Evolutionary conservation across 2,797 vertebrate genomes (phyloP), one percentile per base, ranked within the genome.

Genomic region (Chaenodraco wilsoni): DNA sequence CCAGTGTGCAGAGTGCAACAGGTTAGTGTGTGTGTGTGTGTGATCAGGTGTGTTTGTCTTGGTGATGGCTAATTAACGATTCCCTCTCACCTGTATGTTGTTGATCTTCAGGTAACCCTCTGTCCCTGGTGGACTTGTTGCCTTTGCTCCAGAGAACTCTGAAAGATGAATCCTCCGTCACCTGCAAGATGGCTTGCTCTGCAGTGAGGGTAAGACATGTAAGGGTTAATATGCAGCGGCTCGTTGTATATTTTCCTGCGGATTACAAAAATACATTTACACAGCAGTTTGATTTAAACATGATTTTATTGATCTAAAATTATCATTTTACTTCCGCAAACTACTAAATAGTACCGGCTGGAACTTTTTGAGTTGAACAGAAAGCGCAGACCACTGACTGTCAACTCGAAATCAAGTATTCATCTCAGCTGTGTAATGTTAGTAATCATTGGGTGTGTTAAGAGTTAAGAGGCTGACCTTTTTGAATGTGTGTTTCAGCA

Each of bases 91-190:
- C 44, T 10, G 9, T 33, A 12, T 33, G 15, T 49, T 55, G 46
- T 54, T 64, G 9, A 61, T 55, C 62, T 78, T 19, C 87, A 99
- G 98, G 96, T 83, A 98, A 95, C 88, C 90, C 89, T 8, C 86
- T 99, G 90, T 96, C 97, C 64, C 89, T 98, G 90, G 93, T 88
- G 87, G 96, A 98, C 83, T 96, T 97, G 84, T 89, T 99, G 75
- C 97, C 96, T 87, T 91, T 99, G 71, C 92, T 99, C 49, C 96
- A 93, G 89, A 96, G 92, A 76, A 94, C 94, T 0, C 84, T 99
- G 50, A 96, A 95, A 88, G 98, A 99, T 21, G 96, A 98, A 46
- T 99, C 97, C 8, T 99, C 98, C 0, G 98, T 99, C 48, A 98
- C 98, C 0, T 99, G 98, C 86, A 99, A 98, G 88, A 88, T 99